phyloP scores from a whole-genome alignment of 2,797 vertebrate genomes.

The Psittacula derbiana region DNA sequence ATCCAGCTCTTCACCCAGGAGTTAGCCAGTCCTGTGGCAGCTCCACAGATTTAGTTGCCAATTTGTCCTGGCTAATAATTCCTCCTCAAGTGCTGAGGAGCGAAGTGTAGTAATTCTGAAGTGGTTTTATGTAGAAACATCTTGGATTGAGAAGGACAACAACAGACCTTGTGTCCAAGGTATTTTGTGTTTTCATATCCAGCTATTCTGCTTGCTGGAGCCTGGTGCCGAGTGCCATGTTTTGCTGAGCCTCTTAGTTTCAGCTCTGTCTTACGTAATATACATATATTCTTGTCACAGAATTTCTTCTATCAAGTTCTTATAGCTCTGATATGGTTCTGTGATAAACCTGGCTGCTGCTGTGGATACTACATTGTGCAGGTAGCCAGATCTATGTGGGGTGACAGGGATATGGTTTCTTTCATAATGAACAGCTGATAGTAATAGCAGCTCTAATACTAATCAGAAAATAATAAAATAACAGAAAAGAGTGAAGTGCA shows the following conservation, averaged over 20 bases:
- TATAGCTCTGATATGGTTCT: background rate
- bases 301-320: background rate
- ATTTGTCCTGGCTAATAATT: background rate
- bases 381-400: background rate
- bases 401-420: background rate
- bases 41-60: background rate
- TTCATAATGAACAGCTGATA: background rate
- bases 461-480: background rate
- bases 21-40: background rate
- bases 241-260: background rate
- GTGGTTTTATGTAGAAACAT: background rate
- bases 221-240: rapidly evolving
- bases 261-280: background rate
- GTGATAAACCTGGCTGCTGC: background rate
- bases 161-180: background rate
- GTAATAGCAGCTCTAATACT: background rate
- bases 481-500: background rate
- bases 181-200: background rate
- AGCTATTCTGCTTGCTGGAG: background rate
- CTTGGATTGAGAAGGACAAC: background rate
- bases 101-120: background rate
- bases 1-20: background rate
- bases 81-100: background rate
- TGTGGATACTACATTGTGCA: background rate
- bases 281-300: background rate